A percentile compares a stretch with the other conserved stretches of the same genome.
phyloP scores from a whole-genome alignment of 1,140 invertebrate genomes.

The Papilio aristodemus region DNA sequence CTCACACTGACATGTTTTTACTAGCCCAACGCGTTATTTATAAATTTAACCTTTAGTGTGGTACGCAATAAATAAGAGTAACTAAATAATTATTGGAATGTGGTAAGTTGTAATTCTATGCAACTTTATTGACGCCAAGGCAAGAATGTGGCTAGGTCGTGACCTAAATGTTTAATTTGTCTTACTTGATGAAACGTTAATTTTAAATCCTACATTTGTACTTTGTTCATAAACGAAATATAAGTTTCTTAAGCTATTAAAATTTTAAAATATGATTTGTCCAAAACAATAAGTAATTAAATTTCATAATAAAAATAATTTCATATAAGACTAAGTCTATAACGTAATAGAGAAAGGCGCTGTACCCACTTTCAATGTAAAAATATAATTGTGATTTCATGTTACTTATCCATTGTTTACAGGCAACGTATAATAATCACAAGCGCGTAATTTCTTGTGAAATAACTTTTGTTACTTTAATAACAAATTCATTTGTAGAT shows the following conservation, averaged over 20 bases:
- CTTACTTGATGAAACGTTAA: conserved; percentile 14
- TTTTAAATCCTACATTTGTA: not conserved
- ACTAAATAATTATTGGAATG: conserved; percentile 37
- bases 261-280: not conserved
- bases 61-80: not conserved
- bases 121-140: conserved; percentile 36
- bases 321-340: conserved; percentile 8
- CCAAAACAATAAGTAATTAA: not conserved
- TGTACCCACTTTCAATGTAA: conserved; percentile 26
- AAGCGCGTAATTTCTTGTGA: conserved; percentile 20
- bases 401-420: conserved; percentile 28
- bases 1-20: not conserved
- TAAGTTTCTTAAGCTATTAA: not conserved
- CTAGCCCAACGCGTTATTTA: not conserved
- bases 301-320: not conserved
- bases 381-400: conserved; percentile 32
- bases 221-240: not conserved
- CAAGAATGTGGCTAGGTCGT: conserved; percentile 46
- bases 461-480: conserved; percentile 36
- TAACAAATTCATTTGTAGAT: conserved; percentile 12
- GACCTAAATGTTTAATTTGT: conserved; percentile 38
- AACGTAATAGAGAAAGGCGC: conserved; percentile 30
- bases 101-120: conserved; percentile 40
- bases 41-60: not conserved
- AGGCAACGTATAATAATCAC: conserved; percentile 12